Conservation (phyloP, 2,888 invertebrate species). For the Epinotia ramella region DNA sequence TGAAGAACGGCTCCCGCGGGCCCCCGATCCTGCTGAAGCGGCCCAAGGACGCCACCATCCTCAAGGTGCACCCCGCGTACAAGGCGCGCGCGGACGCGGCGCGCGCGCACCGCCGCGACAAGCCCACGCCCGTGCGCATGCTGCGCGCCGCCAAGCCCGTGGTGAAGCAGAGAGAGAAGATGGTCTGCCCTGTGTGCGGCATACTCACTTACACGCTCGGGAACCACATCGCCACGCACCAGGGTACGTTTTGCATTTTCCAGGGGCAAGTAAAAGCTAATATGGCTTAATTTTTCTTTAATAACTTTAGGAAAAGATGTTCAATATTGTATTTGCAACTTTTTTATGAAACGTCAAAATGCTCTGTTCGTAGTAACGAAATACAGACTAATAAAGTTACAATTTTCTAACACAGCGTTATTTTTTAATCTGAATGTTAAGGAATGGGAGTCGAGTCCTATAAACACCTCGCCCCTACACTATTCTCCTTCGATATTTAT, state of each 20-base stretch:
- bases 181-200: conserved; percentile 82
- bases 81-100: conserved; percentile 56
- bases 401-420: no score
- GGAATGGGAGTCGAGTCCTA: no score
- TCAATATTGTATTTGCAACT: no score
- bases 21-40: conserved; percentile 76
- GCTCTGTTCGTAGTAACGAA: no score
- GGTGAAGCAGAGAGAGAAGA: conserved; percentile 74
- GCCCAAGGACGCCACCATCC: conserved; percentile 77
- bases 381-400: no score
- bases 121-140: conserved; percentile 65
- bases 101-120: conserved; percentile 60
- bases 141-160: conserved; percentile 60
- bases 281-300: no score
- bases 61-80: conserved; percentile 71
- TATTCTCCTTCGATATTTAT: no score
- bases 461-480: no score
- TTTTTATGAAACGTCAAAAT: no score
- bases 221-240: conserved; percentile 79
- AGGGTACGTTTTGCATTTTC: background rate
- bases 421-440: no score
- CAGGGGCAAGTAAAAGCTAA: no score
- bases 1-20: conserved; percentile 77
- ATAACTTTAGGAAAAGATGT: no score
- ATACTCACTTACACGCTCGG: conserved; percentile 79